Evolutionary conservation across 1,140 invertebrate genomes (phyloP).

Genomic region (Drosophila sproati): DNA sequence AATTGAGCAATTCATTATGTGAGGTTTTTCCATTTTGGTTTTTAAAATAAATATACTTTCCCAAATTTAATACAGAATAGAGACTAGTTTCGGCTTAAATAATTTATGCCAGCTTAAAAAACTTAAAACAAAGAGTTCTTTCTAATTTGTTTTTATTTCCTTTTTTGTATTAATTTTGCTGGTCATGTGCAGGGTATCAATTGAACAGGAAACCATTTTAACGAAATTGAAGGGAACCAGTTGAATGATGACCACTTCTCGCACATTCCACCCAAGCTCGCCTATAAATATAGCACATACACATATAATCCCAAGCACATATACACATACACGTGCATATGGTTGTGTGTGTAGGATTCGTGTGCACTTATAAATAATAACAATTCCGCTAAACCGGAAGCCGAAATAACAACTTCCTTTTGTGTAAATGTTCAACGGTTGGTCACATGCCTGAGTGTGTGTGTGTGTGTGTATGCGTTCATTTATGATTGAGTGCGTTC

Average conservation of each 20-base stretch:
- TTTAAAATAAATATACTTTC: too few species aligned
- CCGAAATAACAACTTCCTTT: conserved; percentile 81
- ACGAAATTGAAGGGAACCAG: conserved; percentile 15
- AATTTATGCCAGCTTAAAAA: too few species aligned
- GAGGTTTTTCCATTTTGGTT: too few species aligned
- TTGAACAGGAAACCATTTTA: conserved; percentile 26
- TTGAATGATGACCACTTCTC: background rate
- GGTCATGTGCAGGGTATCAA: background rate
- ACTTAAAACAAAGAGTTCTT: too few species aligned
- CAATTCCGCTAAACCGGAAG: conserved; percentile 77
- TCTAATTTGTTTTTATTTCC: too few species aligned
- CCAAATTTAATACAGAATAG: too few species aligned
- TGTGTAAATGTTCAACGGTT: conserved; percentile 72
- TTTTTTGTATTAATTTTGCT: too few species aligned
- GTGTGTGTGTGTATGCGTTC: conserved; percentile 52
- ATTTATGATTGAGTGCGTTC: conserved; percentile 78
- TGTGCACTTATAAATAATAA: conserved; percentile 73
- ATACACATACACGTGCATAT: background rate
- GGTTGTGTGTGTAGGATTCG: conserved; percentile 23
- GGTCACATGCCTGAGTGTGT: conserved; percentile 67
- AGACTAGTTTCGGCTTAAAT: too few species aligned
- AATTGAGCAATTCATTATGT: too few species aligned
- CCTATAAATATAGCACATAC: background rate
- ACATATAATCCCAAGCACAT: background rate
- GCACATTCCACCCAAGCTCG: background rate